A percentile compares a stretch with the other conserved stretches of the same genome.
These are phyloP conservation scores for Macrosteles quadrilineatus DNA, from an alignment of 1,140 invertebrate genomes.

Conservation along the genomic window DNA sequence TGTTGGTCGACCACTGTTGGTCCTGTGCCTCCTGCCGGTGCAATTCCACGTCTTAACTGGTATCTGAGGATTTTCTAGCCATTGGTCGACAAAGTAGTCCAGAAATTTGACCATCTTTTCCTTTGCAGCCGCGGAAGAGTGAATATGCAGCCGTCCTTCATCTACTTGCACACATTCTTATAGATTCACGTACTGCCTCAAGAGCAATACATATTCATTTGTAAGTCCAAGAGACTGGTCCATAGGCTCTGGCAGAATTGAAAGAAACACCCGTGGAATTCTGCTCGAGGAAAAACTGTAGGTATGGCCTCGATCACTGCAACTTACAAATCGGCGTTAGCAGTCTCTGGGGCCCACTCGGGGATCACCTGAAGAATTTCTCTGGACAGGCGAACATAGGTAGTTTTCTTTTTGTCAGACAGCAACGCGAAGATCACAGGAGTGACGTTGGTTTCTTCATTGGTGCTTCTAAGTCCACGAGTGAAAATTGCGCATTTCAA, in stretches of 20 bases:
- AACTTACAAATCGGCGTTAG: not conserved
- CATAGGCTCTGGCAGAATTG: constrained; percentile 15
- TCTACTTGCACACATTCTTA: constrained; percentile 29
- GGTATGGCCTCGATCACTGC: not conserved
- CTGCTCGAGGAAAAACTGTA: not conserved
- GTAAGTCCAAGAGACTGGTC: constrained; percentile 13
- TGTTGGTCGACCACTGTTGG: too few relatives aligned
- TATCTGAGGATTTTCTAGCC: not conserved
- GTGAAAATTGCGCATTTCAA: too few relatives aligned
- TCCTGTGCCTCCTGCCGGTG: not conserved
- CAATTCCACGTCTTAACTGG: constrained; percentile 7
- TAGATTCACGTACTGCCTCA: constrained; percentile 14
- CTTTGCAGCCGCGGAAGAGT: not conserved
- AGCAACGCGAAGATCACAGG: not conserved
- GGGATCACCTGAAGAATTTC: not conserved
- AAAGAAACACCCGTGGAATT: constrained; percentile 21
- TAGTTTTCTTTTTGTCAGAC: not conserved
- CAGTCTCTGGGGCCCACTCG: not conserved
- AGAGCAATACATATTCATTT: constrained; percentile 10
- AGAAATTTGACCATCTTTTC: not conserved
- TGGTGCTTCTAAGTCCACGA: not conserved
- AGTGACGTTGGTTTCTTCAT: not conserved
- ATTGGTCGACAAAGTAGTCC: not conserved
- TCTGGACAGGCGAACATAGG: not conserved
- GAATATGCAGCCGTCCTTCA: constrained; percentile 8